Percentiles rank a stretch among this genome's conserved stretches.
phyloP scores from a whole-genome alignment of 2,113 vertebrate genomes.

The Toxotes chatareus region DNA sequence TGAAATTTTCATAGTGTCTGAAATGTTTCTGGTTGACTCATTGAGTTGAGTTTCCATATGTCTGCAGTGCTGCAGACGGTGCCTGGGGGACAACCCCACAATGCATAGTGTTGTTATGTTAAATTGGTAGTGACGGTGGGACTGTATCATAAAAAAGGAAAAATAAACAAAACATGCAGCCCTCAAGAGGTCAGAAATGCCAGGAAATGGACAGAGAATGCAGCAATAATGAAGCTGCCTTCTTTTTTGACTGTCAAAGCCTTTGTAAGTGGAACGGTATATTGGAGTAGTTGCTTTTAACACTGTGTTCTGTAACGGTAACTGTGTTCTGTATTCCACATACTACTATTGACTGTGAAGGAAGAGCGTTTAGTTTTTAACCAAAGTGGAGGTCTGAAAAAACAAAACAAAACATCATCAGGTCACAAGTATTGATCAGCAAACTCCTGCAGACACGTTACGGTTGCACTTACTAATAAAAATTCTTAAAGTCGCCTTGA shows the following conservation, averaged over 20 bases:
- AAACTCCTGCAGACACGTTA: not conserved
- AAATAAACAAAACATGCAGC: not conserved
- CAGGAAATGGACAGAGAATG: not conserved
- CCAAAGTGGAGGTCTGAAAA: not conserved
- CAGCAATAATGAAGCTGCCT: not conserved
- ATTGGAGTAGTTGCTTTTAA: not conserved
- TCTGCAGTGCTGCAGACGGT: not conserved
- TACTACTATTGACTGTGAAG: not conserved
- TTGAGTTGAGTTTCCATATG: not conserved
- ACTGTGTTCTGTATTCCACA: too few relatives aligned
- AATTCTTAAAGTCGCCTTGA: not conserved
- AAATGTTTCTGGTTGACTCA: too few relatives aligned
- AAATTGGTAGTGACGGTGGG: too few relatives aligned
- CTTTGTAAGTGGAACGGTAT: not conserved
- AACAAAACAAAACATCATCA: not conserved
- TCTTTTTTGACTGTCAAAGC: not conserved
- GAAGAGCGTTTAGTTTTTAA: not conserved
- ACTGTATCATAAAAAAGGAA: too few relatives aligned
- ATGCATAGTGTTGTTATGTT: not conserved
- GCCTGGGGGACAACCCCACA: not conserved
- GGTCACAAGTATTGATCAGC: not conserved
- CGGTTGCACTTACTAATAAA: not conserved
- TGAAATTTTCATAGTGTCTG: too few relatives aligned
- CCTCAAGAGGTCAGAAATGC: not conserved
- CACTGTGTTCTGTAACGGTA: not conserved